Conservation (phyloP, 2,113 vertebrate genomes). For the Brachyistius frenatus region DNA sequence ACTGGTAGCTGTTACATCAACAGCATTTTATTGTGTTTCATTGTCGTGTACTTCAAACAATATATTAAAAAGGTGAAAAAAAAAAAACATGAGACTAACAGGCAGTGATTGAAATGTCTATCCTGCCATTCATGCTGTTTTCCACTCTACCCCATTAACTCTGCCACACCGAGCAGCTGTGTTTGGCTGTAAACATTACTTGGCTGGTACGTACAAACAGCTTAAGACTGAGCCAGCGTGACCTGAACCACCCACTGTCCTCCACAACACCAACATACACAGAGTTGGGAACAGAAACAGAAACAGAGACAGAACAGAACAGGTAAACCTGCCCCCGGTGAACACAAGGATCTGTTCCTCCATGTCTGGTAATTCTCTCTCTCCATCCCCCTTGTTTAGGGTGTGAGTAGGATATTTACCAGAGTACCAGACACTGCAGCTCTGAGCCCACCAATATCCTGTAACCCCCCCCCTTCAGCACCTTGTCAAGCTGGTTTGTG, state of each 20-base stretch:
- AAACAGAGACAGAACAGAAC: conserved; percentile 47
- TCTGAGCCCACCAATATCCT: conserved; percentile 53
- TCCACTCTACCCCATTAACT: conserved; percentile 14
- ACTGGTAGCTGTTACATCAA: background rate
- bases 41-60: background rate
- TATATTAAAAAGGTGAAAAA: background rate
- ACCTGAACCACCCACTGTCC: conserved; percentile 18
- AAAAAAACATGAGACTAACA: background rate
- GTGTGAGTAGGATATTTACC: conserved; percentile 67
- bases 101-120: background rate
- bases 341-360: conserved; percentile 47
- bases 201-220: conserved; percentile 51
- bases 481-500: conserved; percentile 52
- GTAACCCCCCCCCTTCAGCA: conserved; percentile 38
- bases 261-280: background rate
- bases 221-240: conserved; percentile 44
- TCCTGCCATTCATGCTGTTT: conserved; percentile 16
- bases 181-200: conserved; percentile 65
- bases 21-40: background rate
- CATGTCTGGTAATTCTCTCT: conserved; percentile 47
- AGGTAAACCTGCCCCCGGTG: conserved; percentile 24
- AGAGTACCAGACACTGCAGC: conserved; percentile 62
- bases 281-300: conserved; percentile 53
- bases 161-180: conserved; percentile 41
- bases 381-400: conserved; percentile 50